Evolutionary conservation across 1,140 invertebrate genomes (phyloP), one percentile per base, ranked within the genome.

Genomic region (Drosophila elegans): DNA sequence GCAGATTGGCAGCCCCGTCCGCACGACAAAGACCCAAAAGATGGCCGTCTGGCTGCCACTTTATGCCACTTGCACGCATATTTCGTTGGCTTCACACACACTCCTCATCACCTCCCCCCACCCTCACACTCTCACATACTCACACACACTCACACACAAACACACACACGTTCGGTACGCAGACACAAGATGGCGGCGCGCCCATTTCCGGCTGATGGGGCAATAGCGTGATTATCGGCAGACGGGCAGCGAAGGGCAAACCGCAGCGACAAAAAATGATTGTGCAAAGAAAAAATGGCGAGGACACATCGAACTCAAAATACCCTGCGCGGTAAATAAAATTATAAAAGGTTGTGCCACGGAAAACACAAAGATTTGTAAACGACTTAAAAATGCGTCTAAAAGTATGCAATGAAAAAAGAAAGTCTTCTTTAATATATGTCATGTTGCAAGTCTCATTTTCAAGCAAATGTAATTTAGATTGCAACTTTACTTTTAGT

Each of bases 131-230:
- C n/a, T n/a, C n/a, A n/a, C n/a, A n/a, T n/a, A n/a, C n/a, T n/a
- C n/a, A n/a, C n/a, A n/a, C n/a, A n/a, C n/a, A n/a, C n/a, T n/a
- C n/a, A 44, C 46, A 42, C 36, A 62, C 29, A 36, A 25, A 49
- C 27, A 42, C 51, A 41, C 13, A 45, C 42, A 16, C 27, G n/a
- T 36, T 46, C 42, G 63, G 12, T 44, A 16, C 51, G 61, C 82
- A 80, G 81, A 85, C 79, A 86, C 74, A 85, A 85, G 82, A 86
- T 86, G 82, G 82, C 82, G 84, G 62, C 64, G 83, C 66, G 72
- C 75, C 83, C 83, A 69, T 86, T 86, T 86, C 83, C 84, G 83
- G 83, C 64, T 88, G 83, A 85, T 82, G 83, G 83, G 83, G 83
- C 83, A 84, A 84, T 74, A 64, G 62, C 78, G 81, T 85, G 82